Conservation (phyloP, 2,888 invertebrate species). For the Apodemia hepburni region DNA sequence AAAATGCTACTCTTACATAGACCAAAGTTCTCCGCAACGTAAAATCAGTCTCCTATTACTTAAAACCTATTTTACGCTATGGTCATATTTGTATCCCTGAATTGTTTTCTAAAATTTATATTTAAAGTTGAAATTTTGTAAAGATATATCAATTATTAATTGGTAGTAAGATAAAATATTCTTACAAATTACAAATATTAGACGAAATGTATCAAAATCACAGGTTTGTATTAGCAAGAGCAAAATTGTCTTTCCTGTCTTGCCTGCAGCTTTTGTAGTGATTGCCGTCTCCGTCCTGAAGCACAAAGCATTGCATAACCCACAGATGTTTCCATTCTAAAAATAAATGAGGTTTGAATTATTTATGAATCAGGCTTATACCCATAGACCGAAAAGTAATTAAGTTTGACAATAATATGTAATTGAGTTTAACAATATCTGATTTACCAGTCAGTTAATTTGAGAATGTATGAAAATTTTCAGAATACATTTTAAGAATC, state of each 20-base stretch:
- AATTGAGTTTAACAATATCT: too few relatives aligned
- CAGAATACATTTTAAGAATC: too few relatives aligned
- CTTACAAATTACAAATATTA: conserved; percentile 11
- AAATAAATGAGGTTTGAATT: conserved; percentile 12
- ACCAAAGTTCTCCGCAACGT: neutral
- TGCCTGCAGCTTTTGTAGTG: conserved; percentile 65
- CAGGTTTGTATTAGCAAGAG: conserved; percentile 50
- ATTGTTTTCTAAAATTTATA: neutral
- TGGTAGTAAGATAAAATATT: neutral
- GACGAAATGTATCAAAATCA: conserved; percentile 32
- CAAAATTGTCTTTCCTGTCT: conserved; percentile 62
- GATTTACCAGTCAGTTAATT: too few relatives aligned
- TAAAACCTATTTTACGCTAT: conserved; percentile 8
- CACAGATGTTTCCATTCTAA: conserved; percentile 84
- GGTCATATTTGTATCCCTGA: conserved; percentile 4
- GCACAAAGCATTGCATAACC: conserved; percentile 83
- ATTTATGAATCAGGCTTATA: too few relatives aligned
- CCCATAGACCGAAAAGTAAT: too few relatives aligned
- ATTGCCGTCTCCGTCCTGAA: conserved; percentile 63
- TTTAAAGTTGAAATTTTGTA: neutral
- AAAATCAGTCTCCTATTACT: conserved; percentile 9
- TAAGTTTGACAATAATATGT: too few relatives aligned
- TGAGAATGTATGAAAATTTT: too few relatives aligned
- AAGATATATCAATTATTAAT: neutral
- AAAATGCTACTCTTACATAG: neutral